Conservation (phyloP, 2,797 vertebrate genomes). For the Protonibea diacanthus region DNA sequence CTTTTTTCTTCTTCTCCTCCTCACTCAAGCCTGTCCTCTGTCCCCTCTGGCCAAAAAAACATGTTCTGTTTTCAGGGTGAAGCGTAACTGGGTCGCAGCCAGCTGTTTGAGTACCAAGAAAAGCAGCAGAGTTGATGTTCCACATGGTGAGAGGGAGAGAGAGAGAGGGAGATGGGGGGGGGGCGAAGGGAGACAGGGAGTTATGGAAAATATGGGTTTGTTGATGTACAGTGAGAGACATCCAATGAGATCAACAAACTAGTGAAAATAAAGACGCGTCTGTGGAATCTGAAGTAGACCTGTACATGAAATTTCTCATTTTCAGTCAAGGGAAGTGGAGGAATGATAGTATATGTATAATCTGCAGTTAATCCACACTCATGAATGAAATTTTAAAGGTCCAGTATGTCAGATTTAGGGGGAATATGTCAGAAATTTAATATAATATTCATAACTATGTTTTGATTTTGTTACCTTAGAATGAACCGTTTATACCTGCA, state of each 20-base stretch:
- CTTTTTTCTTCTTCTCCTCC: neutral
- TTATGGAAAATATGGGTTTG: constrained; percentile 38
- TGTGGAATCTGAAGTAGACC: neutral
- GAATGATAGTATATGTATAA: no score
- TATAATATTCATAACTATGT: no score
- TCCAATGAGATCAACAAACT: constrained; percentile 25
- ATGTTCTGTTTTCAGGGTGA: constrained; percentile 58
- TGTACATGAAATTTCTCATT: no score
- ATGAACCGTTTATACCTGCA: no score
- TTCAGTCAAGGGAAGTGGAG: no score
- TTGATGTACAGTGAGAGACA: constrained; percentile 36
- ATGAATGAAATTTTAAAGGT: no score
- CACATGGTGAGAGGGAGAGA: constrained; percentile 28
- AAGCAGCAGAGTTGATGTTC: constrained; percentile 63
- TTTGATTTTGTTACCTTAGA: no score
- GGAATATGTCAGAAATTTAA: no score
- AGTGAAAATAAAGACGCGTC: constrained; percentile 19
- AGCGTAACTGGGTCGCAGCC: constrained; percentile 64
- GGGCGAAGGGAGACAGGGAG: neutral
- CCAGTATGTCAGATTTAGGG: no score
- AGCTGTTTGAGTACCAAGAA: constrained; percentile 66
- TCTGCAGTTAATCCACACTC: no score
- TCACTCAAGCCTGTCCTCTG: constrained; percentile 37
- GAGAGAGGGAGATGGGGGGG: constrained; percentile 6
- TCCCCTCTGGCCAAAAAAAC: constrained; percentile 48